A percentile compares a stretch with the other conserved stretches of the same genome.
Conservation (phyloP, 2,888 invertebrate species). For the Stenotaenia linearis region DNA sequence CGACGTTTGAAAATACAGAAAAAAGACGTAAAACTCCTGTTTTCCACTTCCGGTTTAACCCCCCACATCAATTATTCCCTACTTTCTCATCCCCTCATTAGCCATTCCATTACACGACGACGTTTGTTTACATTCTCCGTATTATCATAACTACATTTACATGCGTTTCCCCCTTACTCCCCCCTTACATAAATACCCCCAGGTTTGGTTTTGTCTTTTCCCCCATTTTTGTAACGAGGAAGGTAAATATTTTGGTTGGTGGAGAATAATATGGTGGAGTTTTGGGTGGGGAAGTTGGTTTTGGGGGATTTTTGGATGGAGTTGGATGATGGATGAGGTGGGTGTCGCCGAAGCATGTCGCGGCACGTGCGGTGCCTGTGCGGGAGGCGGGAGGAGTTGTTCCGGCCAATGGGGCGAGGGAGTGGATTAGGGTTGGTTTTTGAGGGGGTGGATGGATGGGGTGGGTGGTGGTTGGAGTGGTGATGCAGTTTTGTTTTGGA, state of each 20-base stretch:
- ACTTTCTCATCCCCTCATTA: neutral
- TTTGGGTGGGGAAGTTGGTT: too few relatives aligned
- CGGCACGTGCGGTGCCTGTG: neutral
- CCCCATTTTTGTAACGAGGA: neutral
- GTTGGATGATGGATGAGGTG: neutral
- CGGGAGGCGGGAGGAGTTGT: neutral
- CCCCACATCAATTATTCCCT: neutral
- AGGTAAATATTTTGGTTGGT: neutral
- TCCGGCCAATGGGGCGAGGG: conserved; percentile 15
- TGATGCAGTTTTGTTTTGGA: too few relatives aligned
- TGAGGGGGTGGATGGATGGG: neutral
- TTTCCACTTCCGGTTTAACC: neutral
- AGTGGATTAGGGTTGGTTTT: neutral
- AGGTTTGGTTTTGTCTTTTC: too few relatives aligned
- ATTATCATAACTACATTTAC: conserved; percentile 26
- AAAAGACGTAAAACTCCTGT: too few relatives aligned
- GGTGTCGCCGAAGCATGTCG: neutral
- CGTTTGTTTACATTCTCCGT: neutral
- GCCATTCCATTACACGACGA: neutral
- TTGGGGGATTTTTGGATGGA: too few relatives aligned
- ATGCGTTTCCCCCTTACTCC: neutral
- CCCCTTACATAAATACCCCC: neutral
- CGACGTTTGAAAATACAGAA: neutral
- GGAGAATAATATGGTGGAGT: too few relatives aligned
- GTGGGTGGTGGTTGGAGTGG: neutral